Conservation (phyloP, 37 sponge, comb jelly and placozoan genomes). For the Aplysina aerophoba region DNA sequence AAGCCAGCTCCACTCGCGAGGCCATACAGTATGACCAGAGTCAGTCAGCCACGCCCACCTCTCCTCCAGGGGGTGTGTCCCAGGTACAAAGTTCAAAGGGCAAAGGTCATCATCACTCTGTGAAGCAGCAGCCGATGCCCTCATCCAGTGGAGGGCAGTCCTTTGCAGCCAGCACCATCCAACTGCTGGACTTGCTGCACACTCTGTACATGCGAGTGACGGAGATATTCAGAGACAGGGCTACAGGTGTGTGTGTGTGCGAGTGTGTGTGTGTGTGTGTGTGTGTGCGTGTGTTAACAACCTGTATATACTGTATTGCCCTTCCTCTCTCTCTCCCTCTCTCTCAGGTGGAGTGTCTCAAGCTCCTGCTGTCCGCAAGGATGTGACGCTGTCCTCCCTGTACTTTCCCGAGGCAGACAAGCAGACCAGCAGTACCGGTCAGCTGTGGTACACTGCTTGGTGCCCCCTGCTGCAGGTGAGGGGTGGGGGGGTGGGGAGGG, state of each 20-base stretch:
- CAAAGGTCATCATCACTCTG: not conserved
- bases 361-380: too few relatives aligned
- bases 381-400: not conserved
- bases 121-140: not conserved
- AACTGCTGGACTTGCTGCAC: slow-evolving; percentile 82
- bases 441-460: slow-evolving; percentile 80
- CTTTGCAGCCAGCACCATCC: slow-evolving; percentile 49
- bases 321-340: not conserved
- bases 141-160: slow-evolving; percentile 6
- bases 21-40: slow-evolving; percentile 44
- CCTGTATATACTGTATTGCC: too few relatives aligned
- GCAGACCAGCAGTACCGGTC: slow-evolving; percentile 2
- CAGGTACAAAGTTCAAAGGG: not conserved
- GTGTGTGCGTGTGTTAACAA: too few relatives aligned
- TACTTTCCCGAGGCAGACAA: not conserved
- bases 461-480: slow-evolving; percentile 84
- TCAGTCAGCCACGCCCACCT: not conserved
- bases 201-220: slow-evolving; percentile 64
- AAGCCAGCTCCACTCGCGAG: slow-evolving; percentile 25
- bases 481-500: too few relatives aligned
- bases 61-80: slow-evolving; percentile 1
- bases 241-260: not conserved
- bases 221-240: slow-evolving; percentile 18
- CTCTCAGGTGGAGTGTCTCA: too few relatives aligned
- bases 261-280: too few relatives aligned